phyloP scores from a whole-genome alignment of 92 coral and sea anemone species.

The Bergia puertoricense region DNA sequence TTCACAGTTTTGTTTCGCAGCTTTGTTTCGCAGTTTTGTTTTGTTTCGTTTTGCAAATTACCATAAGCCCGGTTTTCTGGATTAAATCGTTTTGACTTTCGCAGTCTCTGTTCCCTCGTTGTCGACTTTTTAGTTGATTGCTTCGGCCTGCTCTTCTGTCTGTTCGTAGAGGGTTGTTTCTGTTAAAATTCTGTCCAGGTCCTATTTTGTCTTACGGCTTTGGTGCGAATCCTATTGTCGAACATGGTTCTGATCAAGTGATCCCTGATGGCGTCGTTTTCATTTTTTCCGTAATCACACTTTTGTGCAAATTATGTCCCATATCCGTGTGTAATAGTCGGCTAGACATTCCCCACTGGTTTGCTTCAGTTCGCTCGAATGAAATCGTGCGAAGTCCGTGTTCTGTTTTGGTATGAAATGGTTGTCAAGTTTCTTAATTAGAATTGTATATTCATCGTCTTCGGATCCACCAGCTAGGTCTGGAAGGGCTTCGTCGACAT shows the following conservation, averaged over 20 bases:
- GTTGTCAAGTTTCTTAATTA: conserved; percentile 49
- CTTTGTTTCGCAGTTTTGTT: too few species aligned
- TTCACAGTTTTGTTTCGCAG: too few species aligned
- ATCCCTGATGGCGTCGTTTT: conserved; percentile 61
- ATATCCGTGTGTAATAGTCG: background rate
- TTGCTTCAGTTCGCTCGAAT: background rate
- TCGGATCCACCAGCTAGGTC: conserved; percentile 21
- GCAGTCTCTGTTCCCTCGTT: conserved; percentile 16
- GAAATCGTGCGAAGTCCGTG: conserved; percentile 6
- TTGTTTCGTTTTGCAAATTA: too few species aligned
- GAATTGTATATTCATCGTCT: conserved; percentile 40
- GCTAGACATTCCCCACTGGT: background rate
- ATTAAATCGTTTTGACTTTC: background rate
- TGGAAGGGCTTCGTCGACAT: conserved; percentile 48
- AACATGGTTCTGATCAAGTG: conserved; percentile 57
- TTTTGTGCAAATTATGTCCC: conserved; percentile 4
- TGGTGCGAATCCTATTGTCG: conserved; percentile 47
- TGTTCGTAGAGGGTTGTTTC: conserved; percentile 60
- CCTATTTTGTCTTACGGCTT: conserved; percentile 51
- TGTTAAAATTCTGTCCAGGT: conserved; percentile 42
- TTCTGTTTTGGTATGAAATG: conserved; percentile 6
- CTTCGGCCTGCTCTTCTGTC: conserved; percentile 55
- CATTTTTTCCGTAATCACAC: conserved; percentile 48
- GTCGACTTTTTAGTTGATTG: conserved; percentile 18
- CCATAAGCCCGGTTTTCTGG: background rate